Evolutionary conservation across 2,888 invertebrate genomes (phyloP).

Genomic region (Oxytorus armatus): DNA sequence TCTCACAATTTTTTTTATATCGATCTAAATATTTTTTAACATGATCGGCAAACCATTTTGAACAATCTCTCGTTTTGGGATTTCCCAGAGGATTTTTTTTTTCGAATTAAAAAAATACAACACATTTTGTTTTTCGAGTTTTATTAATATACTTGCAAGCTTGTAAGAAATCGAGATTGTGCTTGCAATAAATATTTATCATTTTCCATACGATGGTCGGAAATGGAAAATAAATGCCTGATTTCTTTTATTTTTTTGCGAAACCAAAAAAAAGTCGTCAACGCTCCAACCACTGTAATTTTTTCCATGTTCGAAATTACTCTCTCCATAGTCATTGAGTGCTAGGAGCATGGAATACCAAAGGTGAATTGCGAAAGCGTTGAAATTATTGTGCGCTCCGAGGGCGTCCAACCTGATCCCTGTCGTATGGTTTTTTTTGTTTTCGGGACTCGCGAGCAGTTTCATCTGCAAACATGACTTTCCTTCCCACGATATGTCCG

Average conservation of each 20-base stretch:
- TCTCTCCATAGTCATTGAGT: slow-evolving; percentile 44
- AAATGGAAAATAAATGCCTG: neutral
- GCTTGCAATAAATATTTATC: no score
- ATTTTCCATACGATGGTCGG: neutral
- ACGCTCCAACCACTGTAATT: slow-evolving; percentile 14
- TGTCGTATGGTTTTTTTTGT: slow-evolving; percentile 1
- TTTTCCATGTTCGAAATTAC: slow-evolving; percentile 52
- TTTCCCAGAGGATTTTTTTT: no score
- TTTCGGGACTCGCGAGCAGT: slow-evolving; percentile 14
- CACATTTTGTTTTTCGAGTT: no score
- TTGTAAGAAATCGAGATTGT: no score
- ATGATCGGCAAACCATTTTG: no score
- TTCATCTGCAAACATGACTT: slow-evolving; percentile 33
- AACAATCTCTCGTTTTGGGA: no score
- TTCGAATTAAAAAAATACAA: no score
- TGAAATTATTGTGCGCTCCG: slow-evolving; percentile 46
- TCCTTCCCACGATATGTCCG: slow-evolving; percentile 43
- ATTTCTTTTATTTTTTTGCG: neutral
- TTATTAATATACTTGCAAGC: no score
- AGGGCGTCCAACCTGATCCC: slow-evolving; percentile 61
- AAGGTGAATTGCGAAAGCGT: slow-evolving; percentile 67
- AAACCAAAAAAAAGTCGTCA: neutral
- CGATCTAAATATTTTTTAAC: no score
- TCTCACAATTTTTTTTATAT: no score
- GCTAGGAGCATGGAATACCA: slow-evolving; percentile 29